phyloP scores from a whole-genome alignment of 1,140 invertebrate genomes.

The Gonioctena quinquepunctata region DNA sequence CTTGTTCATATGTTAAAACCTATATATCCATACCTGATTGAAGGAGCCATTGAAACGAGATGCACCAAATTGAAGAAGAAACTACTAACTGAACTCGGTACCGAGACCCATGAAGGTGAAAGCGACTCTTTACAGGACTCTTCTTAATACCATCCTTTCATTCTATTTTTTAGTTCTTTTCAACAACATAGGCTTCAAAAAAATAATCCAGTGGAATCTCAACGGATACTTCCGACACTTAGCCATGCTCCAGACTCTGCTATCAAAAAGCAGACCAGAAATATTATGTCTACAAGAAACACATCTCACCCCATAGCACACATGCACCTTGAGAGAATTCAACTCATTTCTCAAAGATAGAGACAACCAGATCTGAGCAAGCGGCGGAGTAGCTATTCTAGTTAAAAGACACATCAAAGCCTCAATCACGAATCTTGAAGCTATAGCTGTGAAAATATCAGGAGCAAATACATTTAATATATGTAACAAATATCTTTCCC shows the following conservation, averaged over 20 bases:
- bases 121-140: neutral
- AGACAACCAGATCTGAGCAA: neutral
- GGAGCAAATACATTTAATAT: neutral
- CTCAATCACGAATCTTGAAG: neutral
- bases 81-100: neutral
- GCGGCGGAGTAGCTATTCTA: neutral
- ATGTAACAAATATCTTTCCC: neutral
- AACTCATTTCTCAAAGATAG: neutral
- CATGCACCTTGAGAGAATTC: neutral
- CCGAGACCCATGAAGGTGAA: neutral
- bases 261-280: neutral
- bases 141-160: neutral
- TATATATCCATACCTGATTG: neutral
- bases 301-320: neutral
- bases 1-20: neutral
- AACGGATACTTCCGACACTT: neutral
- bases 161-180: neutral
- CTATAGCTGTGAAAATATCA: neutral
- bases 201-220: neutral
- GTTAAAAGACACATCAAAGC: neutral
- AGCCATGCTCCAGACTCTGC: neutral
- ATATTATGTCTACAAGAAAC: neutral
- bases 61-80: conserved; percentile 1
- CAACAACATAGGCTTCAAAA: no score
- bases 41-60: neutral